Evolutionary conservation across 2,888 invertebrate species (phyloP), one percentile per base, ranked within the genome.

Genomic region (Euspilapteryx auroguttella): DNA sequence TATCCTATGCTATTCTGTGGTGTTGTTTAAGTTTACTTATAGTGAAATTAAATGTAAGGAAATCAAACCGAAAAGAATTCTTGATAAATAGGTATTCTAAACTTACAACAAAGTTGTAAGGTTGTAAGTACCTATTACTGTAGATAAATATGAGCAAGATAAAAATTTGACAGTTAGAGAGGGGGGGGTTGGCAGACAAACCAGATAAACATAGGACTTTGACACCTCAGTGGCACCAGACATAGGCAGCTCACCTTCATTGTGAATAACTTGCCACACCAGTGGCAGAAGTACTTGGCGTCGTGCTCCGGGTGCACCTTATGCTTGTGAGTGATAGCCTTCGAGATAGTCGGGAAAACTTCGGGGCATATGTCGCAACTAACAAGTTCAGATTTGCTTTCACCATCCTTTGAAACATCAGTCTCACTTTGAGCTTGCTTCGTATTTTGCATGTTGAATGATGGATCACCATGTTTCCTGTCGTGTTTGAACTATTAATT

Each of bases 261-360:
- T 7, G 84, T 83, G 49, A 85, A 85, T 29, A 83, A 79, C 68
- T 81, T 83, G 6, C 85, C 85, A 49, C 85, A 85, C 62, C 79
- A 79, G 14, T 79, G 77, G 35, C 85, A 85, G 49, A 81, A 84
- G 51, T 82, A 78, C 47, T 83, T 84, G 12, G 78, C 66, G 25
- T 78, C 78, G 44, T 79, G 79, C 34, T 80, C 76, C 2, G 81
- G 81, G 61, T 85, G 85, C 36, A 79, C 68, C 44, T 79, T 80
- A 48, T 82, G 83, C 52, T 82, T 82, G 59, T 85, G 85, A 41
- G 82, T 80, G 40, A 85, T 83, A 3, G 83, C 83, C 34, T 79
- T 78, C 2, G 82, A 80, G 42, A 81, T 78, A 1, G 78, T 75
- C 2, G 78, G 68, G 37, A 82, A 82, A 29, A 62, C 52, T 48